Base-by-base conservation (phyloP, 2,113 vertebrate genomes). In the Empidonax alnorum region DNA sequence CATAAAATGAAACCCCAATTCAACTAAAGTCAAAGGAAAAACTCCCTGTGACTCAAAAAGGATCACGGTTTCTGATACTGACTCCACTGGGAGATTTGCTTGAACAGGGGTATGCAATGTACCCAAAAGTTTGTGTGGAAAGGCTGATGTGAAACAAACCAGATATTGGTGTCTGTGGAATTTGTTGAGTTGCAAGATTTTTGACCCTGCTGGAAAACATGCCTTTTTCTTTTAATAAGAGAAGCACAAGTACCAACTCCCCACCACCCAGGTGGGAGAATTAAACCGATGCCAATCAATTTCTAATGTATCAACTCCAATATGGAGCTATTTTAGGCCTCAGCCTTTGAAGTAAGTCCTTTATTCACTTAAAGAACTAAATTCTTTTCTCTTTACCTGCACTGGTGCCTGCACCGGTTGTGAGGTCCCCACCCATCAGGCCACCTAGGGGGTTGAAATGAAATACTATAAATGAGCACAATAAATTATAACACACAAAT, bases 351-450 rank as follows among this genome's bases (percentile, higher is more conserved):
- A 95, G 59, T 66, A 89, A 90, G 61, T 56, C 33, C 68, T 94
- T 94, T 93, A 55, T 96, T 81, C 55, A 55, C n/a, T 61, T 52
- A 71, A 20, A 67, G 75, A 83, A 89, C 58, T 39, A 89, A 97
- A 95, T 68, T 94, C 12, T 68, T 46, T 74, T 87, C 90, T 96
- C 96, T 98, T 99, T 99, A 99, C 99, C 99, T 99, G 99, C 99
- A 98, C 99, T 99, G 99, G 99, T 99, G 98, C 99, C 99, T 97
- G 98, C 99, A 99, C 99, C 99, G 98, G 99, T 99, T 98, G 99
- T 98, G 97, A 99, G 99, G 98, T 99, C 99, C 97, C 99, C 99
- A 98, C 99, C 98, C 99, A 99, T 99, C 97, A 99, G 99, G 98
- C 99, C 99, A 99, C 99, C 99, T 99, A 97, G 3, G 86, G 93